phyloP scores from a whole-genome alignment of 2,888 invertebrate genomes.

The Caenorhabditis plicata region DNA sequence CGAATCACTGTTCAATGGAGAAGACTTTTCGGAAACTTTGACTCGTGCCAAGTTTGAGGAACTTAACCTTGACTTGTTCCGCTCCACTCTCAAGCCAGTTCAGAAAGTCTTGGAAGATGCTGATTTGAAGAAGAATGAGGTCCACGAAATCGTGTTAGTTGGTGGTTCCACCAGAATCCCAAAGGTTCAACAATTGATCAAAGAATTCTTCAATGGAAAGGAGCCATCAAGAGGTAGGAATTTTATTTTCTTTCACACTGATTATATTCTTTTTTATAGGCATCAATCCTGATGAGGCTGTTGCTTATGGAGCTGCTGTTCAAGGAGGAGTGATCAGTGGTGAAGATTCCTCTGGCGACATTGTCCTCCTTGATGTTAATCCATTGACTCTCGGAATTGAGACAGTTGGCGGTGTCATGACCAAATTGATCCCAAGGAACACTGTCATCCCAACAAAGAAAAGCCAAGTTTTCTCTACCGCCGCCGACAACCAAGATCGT shows the following conservation, averaged over 20 bases:
- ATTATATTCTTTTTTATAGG: constrained; percentile 5
- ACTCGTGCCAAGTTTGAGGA: constrained; percentile 87
- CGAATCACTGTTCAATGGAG: constrained; percentile 94
- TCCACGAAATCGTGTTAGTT: constrained; percentile 96
- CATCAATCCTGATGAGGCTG: constrained; percentile 93
- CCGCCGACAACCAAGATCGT: constrained; percentile 96
- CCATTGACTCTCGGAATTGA: constrained; percentile 98
- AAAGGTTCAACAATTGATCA: constrained; percentile 77
- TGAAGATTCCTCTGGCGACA: constrained; percentile 82
- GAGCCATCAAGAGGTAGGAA: constrained; percentile 81
- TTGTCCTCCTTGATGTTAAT: constrained; percentile 93
- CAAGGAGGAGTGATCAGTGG: constrained; percentile 96
- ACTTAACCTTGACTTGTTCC: constrained; percentile 70
- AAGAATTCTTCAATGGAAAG: constrained; percentile 87
- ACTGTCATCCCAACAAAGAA: constrained; percentile 98
- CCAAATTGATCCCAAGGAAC: constrained; percentile 93
- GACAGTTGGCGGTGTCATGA: constrained; percentile 99
- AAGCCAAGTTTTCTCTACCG: constrained; percentile 97
- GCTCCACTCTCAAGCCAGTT: constrained; percentile 90
- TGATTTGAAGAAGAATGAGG: constrained; percentile 96
- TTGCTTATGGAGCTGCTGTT: constrained; percentile 95
- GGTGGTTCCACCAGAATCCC: constrained; percentile 99
- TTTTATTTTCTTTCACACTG: constrained; percentile 2
- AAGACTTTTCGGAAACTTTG: constrained; percentile 95
- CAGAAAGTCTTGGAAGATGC: constrained; percentile 93